Evolutionary conservation across 2,797 vertebrate species (phyloP), one percentile per base, ranked within the genome.

Genomic region (Vespertilio murinus): DNA sequence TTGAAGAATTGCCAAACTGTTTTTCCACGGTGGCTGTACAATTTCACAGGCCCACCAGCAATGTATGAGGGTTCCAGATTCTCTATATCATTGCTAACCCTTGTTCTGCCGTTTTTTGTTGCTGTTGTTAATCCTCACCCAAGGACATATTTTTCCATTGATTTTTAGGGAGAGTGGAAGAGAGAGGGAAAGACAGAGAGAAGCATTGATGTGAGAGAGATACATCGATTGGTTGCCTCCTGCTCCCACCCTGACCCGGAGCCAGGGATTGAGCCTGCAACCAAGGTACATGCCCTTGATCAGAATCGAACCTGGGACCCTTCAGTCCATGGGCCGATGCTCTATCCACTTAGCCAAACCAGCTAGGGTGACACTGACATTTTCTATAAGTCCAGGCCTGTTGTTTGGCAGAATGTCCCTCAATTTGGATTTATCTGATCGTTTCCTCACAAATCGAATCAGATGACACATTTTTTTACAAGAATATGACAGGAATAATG

Each of bases 381-480:
- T 89, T 90, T 89, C 73, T 7, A 8, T 71, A 74, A 89, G 69
- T 82, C n/a, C 38, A 28, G 54, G 49, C 12, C 87, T 74, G 61
- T 8, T 54, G 18, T 70, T 86, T 91, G 84, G 64, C 38, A 82
- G 33, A 79, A 79, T 3, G 20, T 45, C 61, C 25, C 30, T 91
- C 42, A 23, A 10, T 96, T 75, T 91, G 88, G 64, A 88, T 88
- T 87, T 69, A 23, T 78, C 59, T 78, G 56, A 69, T 73, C 93
- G 59, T 85, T 88, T 89, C 88, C 65, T 70, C 33, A 78, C 18
- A 40, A 42, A 73, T 77, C 33, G 11, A 65, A 84, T 40, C 61
- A 84, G 67, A 87, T 54, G 40, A 80, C 35, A 61, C 18, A 71
- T 80, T 90, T 92, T 92, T 52, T 95, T 75, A 87, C 30, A 87